Base-by-base conservation (phyloP, 2,888 invertebrate genomes). In the Rhagonycha fulva region DNA sequence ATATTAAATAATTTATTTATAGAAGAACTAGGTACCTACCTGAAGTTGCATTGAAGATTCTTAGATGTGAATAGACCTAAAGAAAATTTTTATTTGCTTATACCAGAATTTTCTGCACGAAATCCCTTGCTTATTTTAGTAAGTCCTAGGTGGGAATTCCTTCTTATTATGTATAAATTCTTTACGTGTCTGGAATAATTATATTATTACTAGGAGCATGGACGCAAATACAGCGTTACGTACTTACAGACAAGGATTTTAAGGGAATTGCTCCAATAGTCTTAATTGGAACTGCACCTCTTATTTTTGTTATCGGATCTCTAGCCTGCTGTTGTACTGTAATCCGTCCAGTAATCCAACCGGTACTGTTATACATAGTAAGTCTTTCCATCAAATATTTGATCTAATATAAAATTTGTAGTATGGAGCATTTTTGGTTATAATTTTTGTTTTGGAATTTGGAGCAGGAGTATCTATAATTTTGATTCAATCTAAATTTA, bases 301-400 rank as follows among this genome's bases (percentile, higher is more conserved):
- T 94, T 71, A 93, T 95, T 79, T 90, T 95, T 28, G 86, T 96
- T 61, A 90, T 94, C 79, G 93, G 94, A 74, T 92, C 93, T 5
- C 88, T 96, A 69, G 96, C 96, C 61, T 96, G 96, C 88, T 94
- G 94, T 84, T 96, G 95, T 86, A 96, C 96, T 76, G 91, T 94
- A 79, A 95, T n/a, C n/a, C n/a, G n/a, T n/a, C n/a, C n/a, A n/a
- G n/a, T 94, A 85, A 95, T 95, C 75, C 94, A 95, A 87, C 93
- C 95, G 5, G 91, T 93, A 24, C 90, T 96, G 62, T 90, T 96
- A 12, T 95, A 94, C 83, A 89, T 95, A 86, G 96, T 96, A 89
- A 91, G 92, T 88, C 3, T n/a, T 30, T 69, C 11, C 5, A 10
- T 1, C n/a, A 28, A 14, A 19, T 30, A 26, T 68, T 68, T 30